Percentiles rank a stretch among this genome's conserved stretches.
Evolutionary conservation across 2,888 invertebrate genomes (phyloP).

Genomic region (Scelioninae gen. 2): DNA sequence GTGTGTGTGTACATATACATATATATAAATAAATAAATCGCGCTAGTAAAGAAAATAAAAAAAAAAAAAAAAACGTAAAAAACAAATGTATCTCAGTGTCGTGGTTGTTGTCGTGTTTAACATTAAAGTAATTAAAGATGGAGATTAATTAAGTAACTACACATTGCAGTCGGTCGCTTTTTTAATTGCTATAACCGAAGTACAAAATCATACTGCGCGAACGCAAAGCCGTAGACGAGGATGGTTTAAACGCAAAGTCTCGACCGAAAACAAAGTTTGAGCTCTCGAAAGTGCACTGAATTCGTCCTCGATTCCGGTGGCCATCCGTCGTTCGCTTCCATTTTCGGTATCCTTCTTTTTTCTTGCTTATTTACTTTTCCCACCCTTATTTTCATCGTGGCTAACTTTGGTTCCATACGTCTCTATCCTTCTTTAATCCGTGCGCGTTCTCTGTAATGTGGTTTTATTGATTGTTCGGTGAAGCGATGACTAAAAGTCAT

Average conservation of each 20-base stretch:
- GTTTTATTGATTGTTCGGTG: constrained; percentile 58
- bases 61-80: constrained; percentile 34
- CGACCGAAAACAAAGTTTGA: constrained; percentile 17
- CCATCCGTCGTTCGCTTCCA: constrained; percentile 21
- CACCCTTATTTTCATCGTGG: neutral
- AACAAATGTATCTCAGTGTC: constrained; percentile 62
- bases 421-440: constrained; percentile 6
- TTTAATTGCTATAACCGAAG: constrained; percentile 40
- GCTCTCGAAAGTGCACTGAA: constrained; percentile 48
- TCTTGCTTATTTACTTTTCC: neutral
- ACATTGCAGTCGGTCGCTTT: constrained; percentile 44
- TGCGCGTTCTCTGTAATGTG: constrained; percentile 25
- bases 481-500: constrained; percentile 53
- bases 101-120: constrained; percentile 65
- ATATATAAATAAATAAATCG: constrained; percentile 31
- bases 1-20: constrained; percentile 21
- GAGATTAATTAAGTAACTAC: constrained; percentile 36
- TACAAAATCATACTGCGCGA: constrained; percentile 46
- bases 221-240: constrained; percentile 10
- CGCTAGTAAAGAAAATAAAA: constrained; percentile 28
- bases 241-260: constrained; percentile 11
- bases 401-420: constrained; percentile 15
- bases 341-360: neutral
- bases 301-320: constrained; percentile 57
- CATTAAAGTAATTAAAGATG: constrained; percentile 41